Base-by-base conservation (phyloP, 1,140 invertebrate genomes). In the Aphelinus atriplicis region DNA sequence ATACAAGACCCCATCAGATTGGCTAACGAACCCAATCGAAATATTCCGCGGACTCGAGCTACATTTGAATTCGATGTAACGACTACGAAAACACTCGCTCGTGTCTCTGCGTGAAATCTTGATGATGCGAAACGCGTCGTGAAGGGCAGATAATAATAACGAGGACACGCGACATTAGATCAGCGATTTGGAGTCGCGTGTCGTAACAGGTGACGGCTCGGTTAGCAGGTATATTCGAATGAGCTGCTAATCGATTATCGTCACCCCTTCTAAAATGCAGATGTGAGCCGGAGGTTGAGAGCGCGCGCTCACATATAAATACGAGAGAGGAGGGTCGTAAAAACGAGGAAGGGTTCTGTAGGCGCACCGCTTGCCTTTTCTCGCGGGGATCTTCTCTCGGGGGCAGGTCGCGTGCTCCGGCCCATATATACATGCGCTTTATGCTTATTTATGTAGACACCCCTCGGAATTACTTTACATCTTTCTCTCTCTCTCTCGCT, bases 391-490 rank as follows among this genome's bases (percentile, higher is more conserved):
- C 79, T 61, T 70, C 7, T 48, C 56, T 53, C 43, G 1, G 2
- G 67, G 77, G 71, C 77, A 63, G 80, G 83, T 83, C 84, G 81
- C 82, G 83, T 85, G 84, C 43, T 10, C 60, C 81, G 76, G 57
- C 71, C 55, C 57, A 9, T 47, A 50, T 57, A 61, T 58, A 70
- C 45, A 45, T 74, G 80, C 72, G 76, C 77, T 80, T 84, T 86
- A 85, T 85, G 81, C 83, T 84, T 83, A 84, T 86, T 84, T 84
- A 81, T 80, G 79, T 78, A 84, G 84, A 83, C 73, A 79, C 80
- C 80, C 79, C 67, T 75, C 77, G 77, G 78, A 78, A 80, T 69
- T 79, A 79, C 78, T 81, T 83, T 77, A 81, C 80, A 81, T 83
- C 79, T 79, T 7, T 47, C 48, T 2, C 42, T 7, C 4, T 7